These are phyloP conservation scores for Phyllopteryx taeniolatus DNA, from an alignment of 2,113 vertebrate genomes.

Conservation along the genomic window DNA sequence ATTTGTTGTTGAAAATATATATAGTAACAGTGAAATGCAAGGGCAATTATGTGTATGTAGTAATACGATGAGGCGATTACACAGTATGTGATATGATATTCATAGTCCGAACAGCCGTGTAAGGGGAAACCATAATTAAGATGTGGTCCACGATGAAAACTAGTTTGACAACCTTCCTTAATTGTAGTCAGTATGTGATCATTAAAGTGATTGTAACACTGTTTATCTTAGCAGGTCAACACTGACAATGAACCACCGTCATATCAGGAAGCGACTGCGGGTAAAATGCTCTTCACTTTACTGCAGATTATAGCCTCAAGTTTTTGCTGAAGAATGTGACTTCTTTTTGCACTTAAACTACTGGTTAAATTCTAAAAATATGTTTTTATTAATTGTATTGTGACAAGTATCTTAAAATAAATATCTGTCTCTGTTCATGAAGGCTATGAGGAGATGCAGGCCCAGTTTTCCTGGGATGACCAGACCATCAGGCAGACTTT, in stretches of 20 bases:
- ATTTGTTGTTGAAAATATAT: too few relatives aligned
- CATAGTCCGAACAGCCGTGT: neutral
- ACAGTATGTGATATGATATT: too few relatives aligned
- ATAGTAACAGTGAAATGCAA: too few relatives aligned
- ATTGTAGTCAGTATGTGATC: neutral
- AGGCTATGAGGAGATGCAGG: slow-evolving; percentile 79
- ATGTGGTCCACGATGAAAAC: neutral
- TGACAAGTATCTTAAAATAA: neutral
- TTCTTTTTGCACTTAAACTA: neutral
- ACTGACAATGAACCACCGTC: slow-evolving; percentile 70
- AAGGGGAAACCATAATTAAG: neutral
- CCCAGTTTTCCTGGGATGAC: slow-evolving; percentile 87
- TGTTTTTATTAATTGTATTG: neutral
- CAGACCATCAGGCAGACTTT: slow-evolving; percentile 82
- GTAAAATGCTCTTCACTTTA: slow-evolving; percentile 57
- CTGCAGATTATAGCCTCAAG: neutral
- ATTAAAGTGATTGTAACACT: neutral
- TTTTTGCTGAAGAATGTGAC: neutral
- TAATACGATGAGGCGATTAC: too few relatives aligned
- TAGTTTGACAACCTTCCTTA: neutral
- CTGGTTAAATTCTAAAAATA: neutral
- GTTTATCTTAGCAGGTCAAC: slow-evolving; percentile 73
- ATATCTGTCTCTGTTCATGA: slow-evolving; percentile 25
- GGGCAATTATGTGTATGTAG: too few relatives aligned
- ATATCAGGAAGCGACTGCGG: slow-evolving; percentile 83